Evolutionary conservation across 2,888 invertebrate species (phyloP), one percentile per base, ranked within the genome.

Genomic region (Eulithis prunata): DNA sequence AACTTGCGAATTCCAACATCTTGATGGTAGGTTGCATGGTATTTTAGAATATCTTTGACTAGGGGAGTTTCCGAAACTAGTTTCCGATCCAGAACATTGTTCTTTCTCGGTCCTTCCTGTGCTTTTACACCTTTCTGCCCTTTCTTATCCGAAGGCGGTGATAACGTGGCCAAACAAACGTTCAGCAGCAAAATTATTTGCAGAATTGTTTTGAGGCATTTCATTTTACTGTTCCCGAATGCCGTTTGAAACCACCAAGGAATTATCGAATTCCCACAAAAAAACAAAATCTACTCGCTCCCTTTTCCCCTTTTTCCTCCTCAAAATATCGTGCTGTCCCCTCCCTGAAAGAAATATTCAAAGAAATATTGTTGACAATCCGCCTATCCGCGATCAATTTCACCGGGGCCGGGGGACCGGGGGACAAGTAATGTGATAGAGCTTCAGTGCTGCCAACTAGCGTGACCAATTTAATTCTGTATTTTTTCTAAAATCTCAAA

Each of bases 11-110:
- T 80, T 12, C 94, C 88, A 4, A 96, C 95, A 60, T 97, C 95
- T 77, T 95, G 95, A 80, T 95, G 95, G 85, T 96, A 98, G 0
- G 95, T 94, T 57, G 95, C 95, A 81, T 97, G 95, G 81, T 98
- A 96, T 67, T 94, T 94, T 55, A 97, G 81, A 63, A 98, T 97
- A 78, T 97, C 97, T 78, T 95, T 95, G 5, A 95, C 94, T 68
- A 94, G 93, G 6, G 96, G 95, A 52, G 95, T 94, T 82, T 95
- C 94, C 3, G 94, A 93, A 0, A 98, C 95, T 68, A 98, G 90
- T 76, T 95, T 94, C 75, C 96, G 93, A 68, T 96, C 95, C 71
- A 95, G 94, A 41, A 97, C 97, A 85, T 94, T 94, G 67, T 94
- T 91, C 71, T 94, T 92, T 36, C 94, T 89, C 0, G 95, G 94